These are phyloP conservation scores for Acronicta psi DNA, from an alignment of 2,888 invertebrate species.

Conservation along the genomic window DNA sequence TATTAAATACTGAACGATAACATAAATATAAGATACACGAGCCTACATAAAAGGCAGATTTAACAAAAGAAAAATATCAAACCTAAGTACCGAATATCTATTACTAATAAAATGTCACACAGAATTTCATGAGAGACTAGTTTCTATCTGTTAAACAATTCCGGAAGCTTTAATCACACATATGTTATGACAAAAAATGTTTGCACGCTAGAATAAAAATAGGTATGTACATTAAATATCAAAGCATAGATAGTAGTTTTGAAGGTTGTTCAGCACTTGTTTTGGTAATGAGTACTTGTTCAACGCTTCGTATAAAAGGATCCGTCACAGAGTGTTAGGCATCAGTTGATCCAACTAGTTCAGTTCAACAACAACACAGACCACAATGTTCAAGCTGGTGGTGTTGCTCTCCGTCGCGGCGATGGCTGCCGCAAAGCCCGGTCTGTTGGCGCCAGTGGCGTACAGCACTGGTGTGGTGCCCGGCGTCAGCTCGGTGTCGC, in stretches of 20 bases:
- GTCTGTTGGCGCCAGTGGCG: constrained; percentile 65
- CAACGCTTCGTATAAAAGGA: constrained; percentile 75
- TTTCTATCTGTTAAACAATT: constrained; percentile 39
- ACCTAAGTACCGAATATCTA: constrained; percentile 10
- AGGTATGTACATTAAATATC: constrained; percentile 58
- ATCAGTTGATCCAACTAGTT: constrained; percentile 81
- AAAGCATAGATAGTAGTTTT: constrained; percentile 62
- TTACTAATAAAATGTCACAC: constrained; percentile 19
- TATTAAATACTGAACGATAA: too few species aligned
- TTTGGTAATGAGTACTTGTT: constrained; percentile 63
- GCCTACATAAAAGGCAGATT: constrained; percentile 13
- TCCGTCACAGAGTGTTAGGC: constrained; percentile 62
- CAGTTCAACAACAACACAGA: constrained; percentile 79
- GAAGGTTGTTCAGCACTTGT: constrained; percentile 81
- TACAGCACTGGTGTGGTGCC: constrained; percentile 73
- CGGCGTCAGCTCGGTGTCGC: constrained; percentile 65
- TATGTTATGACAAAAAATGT: constrained; percentile 55
- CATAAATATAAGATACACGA: neutral
- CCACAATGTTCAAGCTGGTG: constrained; percentile 88
- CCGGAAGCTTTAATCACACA: constrained; percentile 54
- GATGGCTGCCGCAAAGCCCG: constrained; percentile 88
- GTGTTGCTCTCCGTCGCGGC: constrained; percentile 90
- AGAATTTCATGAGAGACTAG: constrained; percentile 20
- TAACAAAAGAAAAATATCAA: neutral
- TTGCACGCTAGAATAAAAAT: constrained; percentile 48